Evolutionary conservation across 2,113 vertebrate genomes (phyloP).

Genomic region (Ailuropoda melanoleuca): DNA sequence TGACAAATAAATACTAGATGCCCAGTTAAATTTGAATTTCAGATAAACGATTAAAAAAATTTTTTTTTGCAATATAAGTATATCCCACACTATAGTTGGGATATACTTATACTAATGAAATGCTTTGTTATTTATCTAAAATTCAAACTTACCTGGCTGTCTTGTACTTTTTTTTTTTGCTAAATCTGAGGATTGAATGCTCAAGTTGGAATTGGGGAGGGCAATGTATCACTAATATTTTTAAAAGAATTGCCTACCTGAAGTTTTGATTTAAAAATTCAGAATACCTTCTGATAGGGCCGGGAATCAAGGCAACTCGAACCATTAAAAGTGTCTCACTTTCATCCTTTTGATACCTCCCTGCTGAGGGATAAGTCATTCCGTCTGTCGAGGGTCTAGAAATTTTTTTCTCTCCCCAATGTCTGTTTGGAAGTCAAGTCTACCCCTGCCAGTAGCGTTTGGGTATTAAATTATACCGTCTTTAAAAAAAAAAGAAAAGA

Average conservation of each 20-base stretch:
- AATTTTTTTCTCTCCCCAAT: neutral
- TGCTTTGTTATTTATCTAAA: neutral
- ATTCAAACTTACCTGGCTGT: neutral
- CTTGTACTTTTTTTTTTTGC: neutral
- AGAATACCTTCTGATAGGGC: neutral
- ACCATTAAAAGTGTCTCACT: neutral
- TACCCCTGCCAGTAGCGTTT: neutral
- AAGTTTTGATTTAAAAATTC: neutral
- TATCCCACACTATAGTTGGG: neutral
- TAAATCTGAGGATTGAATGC: neutral
- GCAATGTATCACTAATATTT: neutral
- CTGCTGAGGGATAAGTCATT: neutral
- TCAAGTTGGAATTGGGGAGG: neutral
- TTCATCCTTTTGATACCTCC: neutral
- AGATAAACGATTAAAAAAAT: neutral
- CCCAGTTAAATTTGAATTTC: neutral
- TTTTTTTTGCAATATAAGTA: neutral
- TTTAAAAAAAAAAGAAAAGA: neutral
- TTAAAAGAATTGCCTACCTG: neutral
- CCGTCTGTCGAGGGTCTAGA: neutral
- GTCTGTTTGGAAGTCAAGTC: slow-evolving; percentile 26
- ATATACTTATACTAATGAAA: neutral
- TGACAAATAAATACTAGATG: neutral
- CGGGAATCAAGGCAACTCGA: neutral
- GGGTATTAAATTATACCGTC: slow-evolving; percentile 25